phyloP scores from a whole-genome alignment of 2,113 vertebrate species.

The Barbus barbus region DNA sequence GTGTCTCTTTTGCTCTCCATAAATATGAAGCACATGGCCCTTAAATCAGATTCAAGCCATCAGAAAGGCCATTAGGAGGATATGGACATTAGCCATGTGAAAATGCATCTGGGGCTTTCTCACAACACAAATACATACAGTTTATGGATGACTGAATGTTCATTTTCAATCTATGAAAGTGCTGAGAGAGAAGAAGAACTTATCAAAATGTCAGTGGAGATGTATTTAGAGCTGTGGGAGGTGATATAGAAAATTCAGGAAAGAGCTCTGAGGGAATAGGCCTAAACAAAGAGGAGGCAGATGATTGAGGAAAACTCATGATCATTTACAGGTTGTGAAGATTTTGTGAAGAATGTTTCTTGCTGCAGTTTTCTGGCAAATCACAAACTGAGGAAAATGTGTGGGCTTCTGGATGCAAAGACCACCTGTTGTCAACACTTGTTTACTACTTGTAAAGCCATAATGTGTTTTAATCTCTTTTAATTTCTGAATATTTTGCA shows the following conservation, averaged over 20 bases:
- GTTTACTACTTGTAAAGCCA: conserved; percentile 2
- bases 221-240: conserved; percentile 24
- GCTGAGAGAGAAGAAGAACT: conserved; percentile 1
- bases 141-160: background rate
- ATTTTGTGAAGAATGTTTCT: background rate
- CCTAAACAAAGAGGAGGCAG: conserved; percentile 3
- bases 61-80: conserved; percentile 21
- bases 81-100: conserved; percentile 33
- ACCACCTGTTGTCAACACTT: background rate
- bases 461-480: conserved; percentile 35
- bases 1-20: background rate
- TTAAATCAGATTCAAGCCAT: conserved; percentile 16
- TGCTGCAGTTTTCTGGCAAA: conserved; percentile 4
- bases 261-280: conserved; percentile 4
- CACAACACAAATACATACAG: conserved; percentile 6
- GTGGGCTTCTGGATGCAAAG: background rate
- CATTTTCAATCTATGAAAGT: conserved; percentile 11
- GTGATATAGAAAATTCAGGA: background rate
- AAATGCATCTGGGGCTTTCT: conserved; percentile 27
- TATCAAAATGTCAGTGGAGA: conserved; percentile 14
- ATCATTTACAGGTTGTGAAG: conserved; percentile 3
- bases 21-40: background rate
- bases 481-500: conserved; percentile 15
- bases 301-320: conserved; percentile 1
- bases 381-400: background rate